These are phyloP conservation scores for Pteromalus puparum DNA, from an alignment of 1,140 invertebrate species.

Conservation along the genomic window DNA sequence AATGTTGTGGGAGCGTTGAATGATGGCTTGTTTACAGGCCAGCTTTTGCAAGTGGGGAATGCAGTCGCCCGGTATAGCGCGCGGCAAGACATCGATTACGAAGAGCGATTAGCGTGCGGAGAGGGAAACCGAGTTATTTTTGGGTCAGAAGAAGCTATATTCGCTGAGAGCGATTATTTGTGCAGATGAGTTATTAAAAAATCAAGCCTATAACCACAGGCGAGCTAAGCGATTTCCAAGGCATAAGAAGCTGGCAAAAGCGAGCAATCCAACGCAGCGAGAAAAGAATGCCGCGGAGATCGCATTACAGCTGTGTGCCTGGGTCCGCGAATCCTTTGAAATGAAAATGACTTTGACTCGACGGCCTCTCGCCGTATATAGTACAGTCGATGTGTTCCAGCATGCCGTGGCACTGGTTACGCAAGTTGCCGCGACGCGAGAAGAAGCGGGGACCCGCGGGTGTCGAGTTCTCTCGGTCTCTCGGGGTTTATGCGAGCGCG, in stretches of 20 bases:
- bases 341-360: constrained; percentile 32
- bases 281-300: not conserved
- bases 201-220: too few relatives aligned
- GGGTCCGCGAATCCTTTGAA: constrained; percentile 41
- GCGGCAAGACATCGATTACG: constrained; percentile 24
- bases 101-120: not conserved
- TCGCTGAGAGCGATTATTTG: not conserved
- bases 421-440: not conserved
- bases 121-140: not conserved
- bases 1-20: not conserved
- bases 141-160: not conserved
- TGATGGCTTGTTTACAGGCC: constrained; percentile 42
- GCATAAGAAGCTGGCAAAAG: too few relatives aligned
- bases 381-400: not conserved
- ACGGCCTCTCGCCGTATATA: not conserved
- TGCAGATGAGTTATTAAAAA: too few relatives aligned
- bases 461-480: constrained; percentile 19
- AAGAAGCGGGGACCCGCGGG: not conserved
- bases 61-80: not conserved
- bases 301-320: constrained; percentile 9
- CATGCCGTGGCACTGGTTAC: not conserved
- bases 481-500: not conserved
- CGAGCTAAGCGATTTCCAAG: too few relatives aligned
- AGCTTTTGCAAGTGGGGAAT: not conserved
- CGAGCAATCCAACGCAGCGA: not conserved